Percentiles rank a stretch among this genome's conserved stretches.
phyloP scores from a whole-genome alignment of 2,113 vertebrate genomes.

The Mixornis gularis region DNA sequence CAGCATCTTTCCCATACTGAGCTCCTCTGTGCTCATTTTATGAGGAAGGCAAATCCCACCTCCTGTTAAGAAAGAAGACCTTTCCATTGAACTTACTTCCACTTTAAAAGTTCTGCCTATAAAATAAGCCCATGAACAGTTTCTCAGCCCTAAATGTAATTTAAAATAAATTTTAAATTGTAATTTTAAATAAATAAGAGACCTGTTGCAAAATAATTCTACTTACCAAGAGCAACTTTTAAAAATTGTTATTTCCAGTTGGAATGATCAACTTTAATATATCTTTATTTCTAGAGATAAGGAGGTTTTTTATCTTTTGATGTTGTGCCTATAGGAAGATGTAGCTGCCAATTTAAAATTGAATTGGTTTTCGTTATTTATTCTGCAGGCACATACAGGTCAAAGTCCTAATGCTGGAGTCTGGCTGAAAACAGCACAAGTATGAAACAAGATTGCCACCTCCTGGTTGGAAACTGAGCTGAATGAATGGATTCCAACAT shows the following conservation, averaged over 20 bases:
- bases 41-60: background rate
- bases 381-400: rapidly evolving
- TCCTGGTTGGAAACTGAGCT: background rate
- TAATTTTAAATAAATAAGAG: background rate
- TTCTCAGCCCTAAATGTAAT: background rate
- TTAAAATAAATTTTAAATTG: too few species aligned
- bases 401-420: rapidly evolving
- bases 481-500: background rate
- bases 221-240: background rate
- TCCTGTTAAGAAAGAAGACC: background rate
- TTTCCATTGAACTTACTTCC: background rate
- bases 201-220: background rate
- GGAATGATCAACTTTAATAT: background rate
- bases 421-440: background rate
- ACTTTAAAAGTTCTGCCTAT: background rate
- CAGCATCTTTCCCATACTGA: rapidly evolving
- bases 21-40: background rate
- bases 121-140: background rate
- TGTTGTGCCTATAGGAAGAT: background rate
- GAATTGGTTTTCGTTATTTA: background rate
- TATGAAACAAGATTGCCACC: constrained; percentile 29
- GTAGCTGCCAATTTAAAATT: background rate
- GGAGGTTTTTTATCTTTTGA: background rate
- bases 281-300: background rate
- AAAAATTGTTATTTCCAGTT: background rate